Evolutionary conservation across 2,888 invertebrate genomes (phyloP).

Genomic region (Conus canariensis): DNA sequence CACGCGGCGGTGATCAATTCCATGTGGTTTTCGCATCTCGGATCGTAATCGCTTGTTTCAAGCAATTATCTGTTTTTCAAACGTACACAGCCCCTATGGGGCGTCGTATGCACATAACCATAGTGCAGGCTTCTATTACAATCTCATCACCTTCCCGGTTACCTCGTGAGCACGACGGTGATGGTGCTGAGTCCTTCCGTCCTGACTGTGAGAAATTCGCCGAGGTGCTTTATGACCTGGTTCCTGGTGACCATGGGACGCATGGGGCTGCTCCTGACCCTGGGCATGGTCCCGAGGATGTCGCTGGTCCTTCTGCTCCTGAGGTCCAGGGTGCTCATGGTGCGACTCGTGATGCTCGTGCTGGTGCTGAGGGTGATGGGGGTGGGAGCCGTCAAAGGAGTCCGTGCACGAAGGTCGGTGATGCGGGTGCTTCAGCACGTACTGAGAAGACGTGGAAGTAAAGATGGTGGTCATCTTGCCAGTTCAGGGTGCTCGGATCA

Average conservation of each 20-base stretch:
- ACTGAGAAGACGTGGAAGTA: conserved; percentile 55
- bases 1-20: too few species aligned
- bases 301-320: conserved; percentile 39
- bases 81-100: too few species aligned
- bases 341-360: conserved; percentile 44
- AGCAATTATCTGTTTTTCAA: too few species aligned
- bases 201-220: conserved; percentile 22
- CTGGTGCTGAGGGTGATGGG: conserved; percentile 22
- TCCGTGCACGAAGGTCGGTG: conserved; percentile 52
- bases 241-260: neutral
- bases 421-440: conserved; percentile 51
- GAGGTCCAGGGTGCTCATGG: conserved; percentile 27
- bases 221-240: neutral
- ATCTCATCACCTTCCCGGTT: neutral
- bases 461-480: conserved; percentile 51
- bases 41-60: too few species aligned
- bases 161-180: conserved; percentile 23
- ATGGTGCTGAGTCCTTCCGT: conserved; percentile 36
- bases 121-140: too few species aligned
- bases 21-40: too few species aligned
- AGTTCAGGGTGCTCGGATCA: neutral
- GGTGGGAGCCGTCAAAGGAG: conserved; percentile 40
- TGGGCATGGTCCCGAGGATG: neutral
- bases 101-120: too few species aligned
- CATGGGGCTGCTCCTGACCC: neutral